phyloP scores from a whole-genome alignment of 1,140 invertebrate genomes.

The Drosophila leontia region DNA sequence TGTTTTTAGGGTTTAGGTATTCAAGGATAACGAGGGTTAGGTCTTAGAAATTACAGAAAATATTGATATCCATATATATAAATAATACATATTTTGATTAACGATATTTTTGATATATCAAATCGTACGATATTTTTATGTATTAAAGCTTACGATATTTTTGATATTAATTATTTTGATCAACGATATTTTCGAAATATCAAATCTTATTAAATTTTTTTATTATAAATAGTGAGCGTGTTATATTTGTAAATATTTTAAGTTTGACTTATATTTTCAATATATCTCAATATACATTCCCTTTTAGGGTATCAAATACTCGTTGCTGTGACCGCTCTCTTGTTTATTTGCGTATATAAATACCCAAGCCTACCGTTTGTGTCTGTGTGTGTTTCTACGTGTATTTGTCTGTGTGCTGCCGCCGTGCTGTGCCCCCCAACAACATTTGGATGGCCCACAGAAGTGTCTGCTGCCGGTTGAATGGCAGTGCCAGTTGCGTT shows the following conservation, averaged over 20 bases:
- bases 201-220: too few species aligned
- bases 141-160: too few species aligned
- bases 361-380: constrained; percentile 13
- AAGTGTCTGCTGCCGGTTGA: constrained; percentile 69
- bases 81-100: too few species aligned
- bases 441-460: constrained; percentile 67
- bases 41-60: too few species aligned
- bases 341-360: constrained; percentile 7
- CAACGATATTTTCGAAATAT: too few species aligned
- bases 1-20: too few species aligned
- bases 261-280: not conserved
- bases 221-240: too few species aligned
- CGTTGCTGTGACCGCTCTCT: too few species aligned
- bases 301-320: not conserved
- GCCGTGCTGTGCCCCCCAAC: constrained; percentile 5
- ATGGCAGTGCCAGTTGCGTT: constrained; percentile 61
- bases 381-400: constrained; percentile 7
- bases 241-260: not conserved
- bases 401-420: constrained; percentile 14
- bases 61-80: too few species aligned
- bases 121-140: too few species aligned
- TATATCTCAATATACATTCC: not conserved
- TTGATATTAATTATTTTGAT: too few species aligned
- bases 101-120: not conserved
- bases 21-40: too few species aligned